Percentiles rank a stretch among this genome's conserved stretches.
phyloP scores from a whole-genome alignment of 2,888 invertebrate genomes.

The Drosophila subsilvestris region DNA sequence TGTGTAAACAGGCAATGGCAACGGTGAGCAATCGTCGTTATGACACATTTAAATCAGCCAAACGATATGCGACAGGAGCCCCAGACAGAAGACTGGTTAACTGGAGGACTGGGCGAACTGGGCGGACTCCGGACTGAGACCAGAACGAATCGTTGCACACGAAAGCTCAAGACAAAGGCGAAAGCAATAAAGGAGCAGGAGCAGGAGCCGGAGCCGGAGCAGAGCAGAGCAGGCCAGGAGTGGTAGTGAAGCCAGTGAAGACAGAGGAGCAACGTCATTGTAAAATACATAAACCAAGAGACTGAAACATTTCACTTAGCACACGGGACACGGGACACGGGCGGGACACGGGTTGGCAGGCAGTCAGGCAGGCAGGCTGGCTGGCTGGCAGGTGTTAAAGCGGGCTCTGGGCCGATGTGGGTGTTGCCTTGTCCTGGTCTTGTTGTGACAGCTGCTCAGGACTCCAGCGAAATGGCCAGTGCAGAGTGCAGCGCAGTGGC shows the following conservation, averaged over 20 bases:
- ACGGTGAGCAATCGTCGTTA: constrained; percentile 68
- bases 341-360: constrained; percentile 37
- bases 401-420: constrained; percentile 27
- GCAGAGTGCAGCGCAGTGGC: constrained; percentile 24
- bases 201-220: constrained; percentile 8
- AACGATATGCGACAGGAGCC: constrained; percentile 72
- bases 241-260: constrained; percentile 39
- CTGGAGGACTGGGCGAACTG: not conserved
- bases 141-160: constrained; percentile 51
- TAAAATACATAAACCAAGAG: constrained; percentile 77
- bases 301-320: constrained; percentile 77
- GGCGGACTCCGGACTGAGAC: constrained; percentile 29
- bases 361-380: constrained; percentile 56
- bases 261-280: constrained; percentile 67
- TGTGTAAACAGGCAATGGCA: constrained; percentile 49
- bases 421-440: constrained; percentile 7
- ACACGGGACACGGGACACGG: constrained; percentile 46
- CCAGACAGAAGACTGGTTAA: not conserved
- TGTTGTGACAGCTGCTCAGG: constrained; percentile 55
- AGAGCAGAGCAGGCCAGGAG: constrained; percentile 19
- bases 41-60: constrained; percentile 80
- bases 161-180: constrained; percentile 50
- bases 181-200: constrained; percentile 17
- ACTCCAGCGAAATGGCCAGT: constrained; percentile 64
- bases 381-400: constrained; percentile 64